Evolutionary conservation across 2,797 vertebrate species (phyloP).

Genomic region (Melanotaenia nigrans): DNA sequence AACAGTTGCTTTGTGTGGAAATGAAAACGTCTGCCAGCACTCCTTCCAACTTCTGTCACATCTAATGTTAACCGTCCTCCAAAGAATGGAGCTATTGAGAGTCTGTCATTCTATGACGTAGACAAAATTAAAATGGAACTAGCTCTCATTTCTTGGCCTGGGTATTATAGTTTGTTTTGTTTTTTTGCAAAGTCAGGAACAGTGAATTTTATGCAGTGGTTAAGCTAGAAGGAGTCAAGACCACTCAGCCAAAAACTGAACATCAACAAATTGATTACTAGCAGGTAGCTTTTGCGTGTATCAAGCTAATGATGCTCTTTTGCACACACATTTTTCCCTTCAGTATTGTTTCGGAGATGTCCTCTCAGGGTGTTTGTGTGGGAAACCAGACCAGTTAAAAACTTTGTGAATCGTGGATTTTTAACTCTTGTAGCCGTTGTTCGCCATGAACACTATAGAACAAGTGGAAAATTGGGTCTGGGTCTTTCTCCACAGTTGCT

Average conservation of each 20-base stretch:
- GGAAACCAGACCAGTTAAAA: too few species aligned
- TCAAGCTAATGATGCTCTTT: not conserved
- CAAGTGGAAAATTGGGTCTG: not conserved
- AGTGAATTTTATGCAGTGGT: not conserved
- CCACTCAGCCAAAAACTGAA: not conserved
- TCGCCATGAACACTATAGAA: not conserved
- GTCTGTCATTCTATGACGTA: slow-evolving; percentile 1
- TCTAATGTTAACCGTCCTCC: slow-evolving; percentile 32
- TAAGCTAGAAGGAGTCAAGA: not conserved
- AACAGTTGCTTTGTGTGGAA: slow-evolving; percentile 64
- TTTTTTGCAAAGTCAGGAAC: not conserved
- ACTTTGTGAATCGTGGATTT: not conserved
- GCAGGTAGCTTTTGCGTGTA: not conserved
- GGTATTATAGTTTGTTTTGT: not conserved
- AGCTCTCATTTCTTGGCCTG: not conserved
- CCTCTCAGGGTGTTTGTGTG: too few species aligned
- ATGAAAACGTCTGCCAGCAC: slow-evolving; percentile 30
- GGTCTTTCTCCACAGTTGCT: too few species aligned
- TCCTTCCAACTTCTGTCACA: slow-evolving; percentile 2
- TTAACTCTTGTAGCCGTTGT: not conserved
- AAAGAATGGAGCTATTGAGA: slow-evolving; percentile 6
- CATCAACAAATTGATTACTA: not conserved
- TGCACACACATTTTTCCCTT: not conserved
- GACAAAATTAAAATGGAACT: slow-evolving; percentile 13
- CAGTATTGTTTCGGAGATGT: too few species aligned